Conservation (phyloP, 2,888 invertebrate species). For the Polydrusus pterygomalis region DNA sequence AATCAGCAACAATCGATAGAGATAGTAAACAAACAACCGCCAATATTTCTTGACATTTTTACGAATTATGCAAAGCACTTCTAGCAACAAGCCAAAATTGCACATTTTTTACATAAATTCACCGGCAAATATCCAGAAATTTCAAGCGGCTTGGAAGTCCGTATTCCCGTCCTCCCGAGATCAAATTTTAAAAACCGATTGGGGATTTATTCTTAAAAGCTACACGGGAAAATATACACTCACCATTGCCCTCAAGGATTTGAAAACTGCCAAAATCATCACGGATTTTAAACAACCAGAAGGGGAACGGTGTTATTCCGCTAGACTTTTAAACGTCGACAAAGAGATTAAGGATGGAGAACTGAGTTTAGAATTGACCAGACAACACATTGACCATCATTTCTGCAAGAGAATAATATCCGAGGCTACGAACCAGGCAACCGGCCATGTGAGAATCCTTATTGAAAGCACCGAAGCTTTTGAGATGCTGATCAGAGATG, state of each 20-base stretch:
- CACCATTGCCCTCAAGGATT: background rate
- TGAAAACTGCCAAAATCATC: background rate
- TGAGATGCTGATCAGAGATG: background rate
- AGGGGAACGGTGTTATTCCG: background rate
- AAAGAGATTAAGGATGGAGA: slow-evolving; percentile 7
- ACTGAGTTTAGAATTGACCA: background rate
- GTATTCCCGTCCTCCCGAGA: background rate
- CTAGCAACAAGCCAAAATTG: background rate
- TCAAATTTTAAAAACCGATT: slow-evolving; percentile 8
- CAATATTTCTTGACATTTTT: background rate
- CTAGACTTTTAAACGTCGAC: background rate
- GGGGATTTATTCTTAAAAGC: slow-evolving; percentile 2
- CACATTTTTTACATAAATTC: slow-evolving; percentile 9
- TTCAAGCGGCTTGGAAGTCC: slow-evolving; percentile 6
- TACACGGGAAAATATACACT: background rate
- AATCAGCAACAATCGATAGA: background rate
- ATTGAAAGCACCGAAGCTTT: background rate
- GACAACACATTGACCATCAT: background rate
- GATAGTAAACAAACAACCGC: background rate
- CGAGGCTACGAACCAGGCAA: background rate
- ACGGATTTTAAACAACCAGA: background rate
- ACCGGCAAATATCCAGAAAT: background rate
- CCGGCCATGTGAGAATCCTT: slow-evolving; percentile 1
- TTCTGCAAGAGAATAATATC: background rate
- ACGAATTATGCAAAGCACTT: slow-evolving; percentile 6